phyloP scores from a whole-genome alignment of 2,797 vertebrate species.

The Malacoraja senta region DNA sequence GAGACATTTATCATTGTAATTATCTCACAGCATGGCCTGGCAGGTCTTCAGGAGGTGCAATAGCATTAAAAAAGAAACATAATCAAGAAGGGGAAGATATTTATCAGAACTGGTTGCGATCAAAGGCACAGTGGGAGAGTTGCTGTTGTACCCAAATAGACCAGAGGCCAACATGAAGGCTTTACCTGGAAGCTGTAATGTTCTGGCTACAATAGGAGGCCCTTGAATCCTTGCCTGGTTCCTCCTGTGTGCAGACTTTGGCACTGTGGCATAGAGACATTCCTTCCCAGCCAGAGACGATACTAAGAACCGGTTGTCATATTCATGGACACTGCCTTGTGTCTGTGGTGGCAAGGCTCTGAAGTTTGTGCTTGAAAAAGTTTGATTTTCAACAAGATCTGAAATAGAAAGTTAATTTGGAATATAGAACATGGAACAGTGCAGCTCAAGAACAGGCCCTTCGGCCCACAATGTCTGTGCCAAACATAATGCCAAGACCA shows the following conservation, averaged over 20 bases:
- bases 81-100: slow-evolving; percentile 54
- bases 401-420: not conserved
- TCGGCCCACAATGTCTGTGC: no score
- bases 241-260: not conserved
- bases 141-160: not conserved
- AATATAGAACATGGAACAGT: no score
- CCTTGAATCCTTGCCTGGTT: not conserved
- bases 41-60: not conserved
- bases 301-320: not conserved
- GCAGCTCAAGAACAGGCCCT: no score
- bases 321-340: not conserved
- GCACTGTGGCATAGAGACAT: slow-evolving; percentile 11
- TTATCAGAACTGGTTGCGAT: slow-evolving; percentile 65
- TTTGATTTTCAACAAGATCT: not conserved
- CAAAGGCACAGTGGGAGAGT: slow-evolving; percentile 48
- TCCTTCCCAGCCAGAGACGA: not conserved
- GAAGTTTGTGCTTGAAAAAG: not conserved
- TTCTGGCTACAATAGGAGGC: not conserved
- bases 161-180: not conserved
- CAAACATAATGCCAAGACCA: no score
- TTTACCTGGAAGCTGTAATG: not conserved
- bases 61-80: slow-evolving; percentile 44
- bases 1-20: not conserved
- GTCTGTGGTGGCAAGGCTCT: not conserved
- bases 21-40: not conserved